Percentiles rank a stretch among this genome's conserved stretches.
Conservation (phyloP, 2,113 vertebrate genomes). For the Steatornis caripensis region DNA sequence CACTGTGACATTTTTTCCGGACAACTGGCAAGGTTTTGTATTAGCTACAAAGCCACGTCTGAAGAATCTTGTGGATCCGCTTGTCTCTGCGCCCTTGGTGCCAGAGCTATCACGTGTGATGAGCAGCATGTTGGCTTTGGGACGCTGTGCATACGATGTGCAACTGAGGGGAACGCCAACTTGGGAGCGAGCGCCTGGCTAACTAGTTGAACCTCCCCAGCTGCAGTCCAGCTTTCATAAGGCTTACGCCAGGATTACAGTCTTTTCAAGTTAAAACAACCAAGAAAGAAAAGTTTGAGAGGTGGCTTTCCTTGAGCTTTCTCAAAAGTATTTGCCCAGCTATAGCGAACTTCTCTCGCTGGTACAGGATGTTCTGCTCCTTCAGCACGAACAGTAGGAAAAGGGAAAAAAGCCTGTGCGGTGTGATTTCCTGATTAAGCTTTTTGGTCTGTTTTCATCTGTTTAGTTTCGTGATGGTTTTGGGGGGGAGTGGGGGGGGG, state of each 20-base stretch:
- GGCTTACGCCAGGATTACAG: background rate
- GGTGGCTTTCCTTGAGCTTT: background rate
- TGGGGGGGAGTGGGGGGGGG: too few species aligned
- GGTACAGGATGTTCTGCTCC: background rate
- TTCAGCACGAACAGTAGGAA: background rate
- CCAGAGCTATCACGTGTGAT: background rate
- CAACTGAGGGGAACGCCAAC: background rate
- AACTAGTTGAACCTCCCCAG: background rate
- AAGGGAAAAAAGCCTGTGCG: background rate
- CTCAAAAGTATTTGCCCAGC: background rate
- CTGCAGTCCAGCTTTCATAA: background rate
- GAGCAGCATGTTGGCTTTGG: background rate
- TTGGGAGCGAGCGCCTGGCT: fast-evolving
- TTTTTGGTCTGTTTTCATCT: background rate
- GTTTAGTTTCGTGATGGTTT: background rate
- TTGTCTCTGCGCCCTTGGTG: background rate
- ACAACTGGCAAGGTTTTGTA: background rate
- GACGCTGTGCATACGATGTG: fast-evolving
- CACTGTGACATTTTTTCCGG: background rate
- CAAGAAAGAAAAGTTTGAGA: background rate
- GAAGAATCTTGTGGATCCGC: background rate
- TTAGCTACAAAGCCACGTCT: background rate
- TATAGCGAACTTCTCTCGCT: background rate
- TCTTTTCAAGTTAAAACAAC: background rate
- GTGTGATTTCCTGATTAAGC: background rate